A percentile compares a stretch with the other conserved stretches of the same genome.
Conservation (phyloP, 2,888 invertebrate species). For the Leptinotarsa rubiginosa region DNA sequence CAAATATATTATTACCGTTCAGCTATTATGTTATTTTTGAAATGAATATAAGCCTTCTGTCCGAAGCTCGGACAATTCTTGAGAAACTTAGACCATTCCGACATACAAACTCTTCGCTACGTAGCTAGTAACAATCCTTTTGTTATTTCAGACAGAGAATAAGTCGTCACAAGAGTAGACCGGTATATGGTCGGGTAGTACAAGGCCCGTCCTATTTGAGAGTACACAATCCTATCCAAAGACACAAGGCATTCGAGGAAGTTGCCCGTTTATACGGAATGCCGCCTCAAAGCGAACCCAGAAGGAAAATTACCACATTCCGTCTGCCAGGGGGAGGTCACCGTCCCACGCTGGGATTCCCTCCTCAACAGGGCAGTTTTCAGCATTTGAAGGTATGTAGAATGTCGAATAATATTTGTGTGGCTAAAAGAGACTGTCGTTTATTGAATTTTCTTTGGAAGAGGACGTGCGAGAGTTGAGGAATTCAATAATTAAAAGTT, state of each 20-base stretch:
- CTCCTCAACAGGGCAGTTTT: constrained; percentile 71
- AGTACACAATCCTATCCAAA: constrained; percentile 63
- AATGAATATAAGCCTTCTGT: too few relatives aligned
- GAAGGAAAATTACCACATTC: constrained; percentile 61
- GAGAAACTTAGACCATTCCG: too few relatives aligned
- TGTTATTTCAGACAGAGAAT: constrained; percentile 62
- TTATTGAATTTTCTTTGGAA: neutral
- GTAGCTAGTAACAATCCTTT: neutral
- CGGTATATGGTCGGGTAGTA: constrained; percentile 79
- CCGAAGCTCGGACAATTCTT: too few relatives aligned
- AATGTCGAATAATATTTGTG: neutral
- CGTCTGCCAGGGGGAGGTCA: constrained; percentile 63
- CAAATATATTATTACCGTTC: too few relatives aligned
- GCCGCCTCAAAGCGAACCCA: constrained; percentile 61
- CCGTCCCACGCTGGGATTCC: constrained; percentile 68
- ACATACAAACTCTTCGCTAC: too few relatives aligned
- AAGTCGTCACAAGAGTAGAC: constrained; percentile 64
- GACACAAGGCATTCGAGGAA: constrained; percentile 69
- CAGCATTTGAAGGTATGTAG: constrained; percentile 76
- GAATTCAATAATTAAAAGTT: too few relatives aligned
- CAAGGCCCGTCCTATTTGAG: constrained; percentile 73
- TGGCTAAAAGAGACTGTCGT: neutral
- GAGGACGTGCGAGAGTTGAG: too few relatives aligned
- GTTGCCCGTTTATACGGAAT: constrained; percentile 68
- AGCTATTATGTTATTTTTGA: too few relatives aligned